Conservation (phyloP, 2,797 vertebrate genomes). For the Prunella strophiata region DNA sequence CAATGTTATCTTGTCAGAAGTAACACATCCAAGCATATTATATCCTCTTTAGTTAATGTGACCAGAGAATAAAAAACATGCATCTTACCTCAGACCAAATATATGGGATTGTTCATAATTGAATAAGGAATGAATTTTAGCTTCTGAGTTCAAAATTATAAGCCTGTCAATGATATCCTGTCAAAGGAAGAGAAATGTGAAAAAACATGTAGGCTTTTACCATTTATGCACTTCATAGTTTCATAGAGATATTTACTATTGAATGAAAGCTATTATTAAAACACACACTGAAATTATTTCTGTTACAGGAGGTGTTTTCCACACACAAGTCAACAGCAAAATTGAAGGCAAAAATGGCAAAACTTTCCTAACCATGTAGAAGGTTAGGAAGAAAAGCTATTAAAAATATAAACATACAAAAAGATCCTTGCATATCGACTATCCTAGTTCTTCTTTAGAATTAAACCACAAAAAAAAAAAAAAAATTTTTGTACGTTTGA, state of each 20-base stretch:
- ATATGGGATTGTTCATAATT: constrained; percentile 94
- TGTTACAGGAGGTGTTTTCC: background rate
- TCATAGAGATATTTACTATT: background rate
- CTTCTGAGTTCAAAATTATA: constrained; percentile 90
- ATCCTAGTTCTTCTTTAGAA: background rate
- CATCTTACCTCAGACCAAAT: constrained; percentile 93
- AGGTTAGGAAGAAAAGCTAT: background rate
- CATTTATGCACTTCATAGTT: background rate
- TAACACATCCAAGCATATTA: background rate
- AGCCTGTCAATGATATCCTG: constrained; percentile 95
- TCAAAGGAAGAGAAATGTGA: constrained; percentile 46
- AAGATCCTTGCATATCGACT: background rate
- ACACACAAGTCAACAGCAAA: background rate
- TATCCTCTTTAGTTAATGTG: background rate
- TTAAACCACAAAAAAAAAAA: background rate
- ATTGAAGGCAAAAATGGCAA: background rate
- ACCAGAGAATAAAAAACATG: constrained; percentile 18
- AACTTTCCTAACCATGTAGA: background rate
- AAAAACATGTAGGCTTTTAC: background rate
- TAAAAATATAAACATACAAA: background rate
- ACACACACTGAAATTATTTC: background rate
- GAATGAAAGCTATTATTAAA: background rate
- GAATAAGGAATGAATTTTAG: constrained; percentile 94
- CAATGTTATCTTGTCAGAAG: constrained; percentile 7
- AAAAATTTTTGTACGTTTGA: background rate